Percentiles rank a stretch among this genome's conserved stretches.
These are phyloP conservation scores for Cynoglossus semilaevis DNA, from an alignment of 2,113 vertebrate species.

Conservation along the genomic window DNA sequence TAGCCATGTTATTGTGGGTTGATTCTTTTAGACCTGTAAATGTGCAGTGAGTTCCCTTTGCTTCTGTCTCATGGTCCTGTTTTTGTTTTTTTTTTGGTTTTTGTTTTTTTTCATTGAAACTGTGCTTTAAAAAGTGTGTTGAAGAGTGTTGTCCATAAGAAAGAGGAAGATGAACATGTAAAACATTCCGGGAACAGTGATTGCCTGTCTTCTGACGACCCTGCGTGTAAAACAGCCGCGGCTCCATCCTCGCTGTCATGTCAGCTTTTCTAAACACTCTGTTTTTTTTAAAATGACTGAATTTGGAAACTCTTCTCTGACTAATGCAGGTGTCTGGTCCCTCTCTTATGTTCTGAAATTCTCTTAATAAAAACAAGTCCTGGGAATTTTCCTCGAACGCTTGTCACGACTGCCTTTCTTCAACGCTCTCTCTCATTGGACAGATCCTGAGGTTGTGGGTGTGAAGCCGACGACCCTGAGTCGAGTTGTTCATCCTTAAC, in stretches of 20 bases:
- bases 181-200: conserved; percentile 77
- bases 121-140: conserved; percentile 66
- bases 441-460: too few species aligned
- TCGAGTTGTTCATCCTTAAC: not conserved
- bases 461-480: not conserved
- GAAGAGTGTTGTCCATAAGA: conserved; percentile 76
- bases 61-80: conserved; percentile 58
- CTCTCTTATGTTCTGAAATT: conserved; percentile 81
- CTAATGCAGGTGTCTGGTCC: conserved; percentile 79
- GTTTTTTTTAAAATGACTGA: conserved; percentile 66
- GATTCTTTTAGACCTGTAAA: conserved; percentile 75
- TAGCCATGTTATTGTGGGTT: conserved; percentile 67
- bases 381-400: conserved; percentile 81
- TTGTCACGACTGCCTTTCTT: conserved; percentile 52
- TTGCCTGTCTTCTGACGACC: conserved; percentile 69
- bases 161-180: conserved; percentile 78
- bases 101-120: conserved; percentile 62
- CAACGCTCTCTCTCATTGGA: not conserved
- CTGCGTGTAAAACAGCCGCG: conserved; percentile 72
- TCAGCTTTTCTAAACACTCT: conserved; percentile 75
- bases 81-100: conserved; percentile 31
- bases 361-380: conserved; percentile 83
- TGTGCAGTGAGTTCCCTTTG: conserved; percentile 77
- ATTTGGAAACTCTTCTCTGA: conserved; percentile 74
- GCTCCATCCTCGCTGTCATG: conserved; percentile 68